These are phyloP conservation scores for Atherinosoma microstoma DNA, from an alignment of 2,797 vertebrate species.

Conservation along the genomic window DNA sequence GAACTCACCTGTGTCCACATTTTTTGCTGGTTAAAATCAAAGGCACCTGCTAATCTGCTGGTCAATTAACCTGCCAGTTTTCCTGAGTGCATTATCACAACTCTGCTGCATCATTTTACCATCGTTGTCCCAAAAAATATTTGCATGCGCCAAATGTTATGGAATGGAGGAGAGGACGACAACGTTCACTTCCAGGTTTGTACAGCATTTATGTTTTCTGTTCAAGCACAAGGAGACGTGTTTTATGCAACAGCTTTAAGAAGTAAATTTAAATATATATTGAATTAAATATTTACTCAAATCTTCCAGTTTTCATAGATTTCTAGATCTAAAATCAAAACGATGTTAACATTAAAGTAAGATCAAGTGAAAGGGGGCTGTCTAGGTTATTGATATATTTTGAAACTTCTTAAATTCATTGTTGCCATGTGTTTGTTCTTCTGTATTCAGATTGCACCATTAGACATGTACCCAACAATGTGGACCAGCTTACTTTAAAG, in stretches of 20 bases:
- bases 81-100: background rate
- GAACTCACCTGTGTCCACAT: slow-evolving; percentile 23
- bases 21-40: slow-evolving; percentile 21
- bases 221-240: background rate
- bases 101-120: background rate
- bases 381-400: background rate
- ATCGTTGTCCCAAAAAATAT: background rate
- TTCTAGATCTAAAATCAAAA: no score
- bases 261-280: background rate
- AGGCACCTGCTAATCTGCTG: slow-evolving; percentile 29
- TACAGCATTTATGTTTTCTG: background rate
- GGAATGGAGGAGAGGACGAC: slow-evolving; percentile 52
- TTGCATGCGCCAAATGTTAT: slow-evolving; percentile 33
- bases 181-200: slow-evolving; percentile 51
- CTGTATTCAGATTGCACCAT: slow-evolving; percentile 55
- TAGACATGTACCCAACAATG: slow-evolving; percentile 53
- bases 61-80: background rate
- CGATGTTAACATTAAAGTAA: no score
- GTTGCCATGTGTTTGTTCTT: background rate
- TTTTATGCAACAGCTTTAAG: background rate
- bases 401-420: background rate
- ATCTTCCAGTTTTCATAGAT: no score
- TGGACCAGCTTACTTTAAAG: slow-evolving; percentile 81
- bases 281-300: background rate
- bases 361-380: background rate